Evolutionary conservation across 2,797 vertebrate genomes (phyloP).

Genomic region (Morelia viridis): DNA sequence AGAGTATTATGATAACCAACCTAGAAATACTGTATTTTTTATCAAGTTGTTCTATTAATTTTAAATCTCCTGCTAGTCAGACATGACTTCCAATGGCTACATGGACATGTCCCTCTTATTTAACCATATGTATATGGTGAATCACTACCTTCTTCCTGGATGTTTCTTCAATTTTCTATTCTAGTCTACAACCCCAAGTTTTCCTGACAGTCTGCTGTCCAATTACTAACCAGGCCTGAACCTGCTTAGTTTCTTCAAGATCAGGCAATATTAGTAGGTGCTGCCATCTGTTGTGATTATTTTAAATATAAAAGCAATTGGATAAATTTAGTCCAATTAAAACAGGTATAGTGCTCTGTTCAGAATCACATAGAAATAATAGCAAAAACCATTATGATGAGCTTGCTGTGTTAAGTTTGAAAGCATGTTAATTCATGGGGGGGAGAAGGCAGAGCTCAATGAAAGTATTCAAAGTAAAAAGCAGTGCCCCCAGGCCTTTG

Average conservation of each 20-base stretch:
- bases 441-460: not conserved
- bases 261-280: not conserved
- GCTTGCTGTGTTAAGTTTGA: not conserved
- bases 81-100: not conserved
- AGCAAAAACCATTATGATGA: not conserved
- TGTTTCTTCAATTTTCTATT: not conserved
- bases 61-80: not conserved
- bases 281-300: not conserved
- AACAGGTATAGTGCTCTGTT: not conserved
- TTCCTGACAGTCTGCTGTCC: not conserved
- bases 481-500: not conserved
- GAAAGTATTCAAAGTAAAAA: not conserved
- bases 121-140: not conserved
- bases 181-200: not conserved
- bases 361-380: not conserved
- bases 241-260: not conserved
- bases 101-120: not conserved
- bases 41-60: constrained; percentile 1
- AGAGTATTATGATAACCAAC: not conserved
- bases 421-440: not conserved
- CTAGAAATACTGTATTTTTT: not conserved
- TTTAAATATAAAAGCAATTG: not conserved
- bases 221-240: not conserved
- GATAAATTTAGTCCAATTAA: not conserved
- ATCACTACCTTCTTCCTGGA: not conserved